Evolutionary conservation across 2,113 vertebrate species (phyloP).

Genomic region (Pardalotus punctatus): DNA sequence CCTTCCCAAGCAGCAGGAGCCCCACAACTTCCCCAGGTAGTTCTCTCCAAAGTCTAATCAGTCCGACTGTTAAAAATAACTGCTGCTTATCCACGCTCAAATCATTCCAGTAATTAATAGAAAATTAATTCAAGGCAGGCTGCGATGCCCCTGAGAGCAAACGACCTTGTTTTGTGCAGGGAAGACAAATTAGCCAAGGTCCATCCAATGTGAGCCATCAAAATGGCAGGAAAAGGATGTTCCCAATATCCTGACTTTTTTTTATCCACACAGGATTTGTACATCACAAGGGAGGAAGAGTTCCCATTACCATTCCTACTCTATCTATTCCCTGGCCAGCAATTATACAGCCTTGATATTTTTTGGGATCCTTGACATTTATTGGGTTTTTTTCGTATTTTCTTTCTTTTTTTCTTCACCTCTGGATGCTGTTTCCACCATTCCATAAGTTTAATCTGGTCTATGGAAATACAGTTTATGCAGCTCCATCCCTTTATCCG

Average conservation of each 20-base stretch:
- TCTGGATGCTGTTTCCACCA: not conserved
- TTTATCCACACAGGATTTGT: not conserved
- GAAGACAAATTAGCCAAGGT: slow-evolving; percentile 29
- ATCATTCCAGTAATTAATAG: slow-evolving; percentile 51
- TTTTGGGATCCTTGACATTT: not conserved
- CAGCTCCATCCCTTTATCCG: not conserved
- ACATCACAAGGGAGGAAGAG: not conserved
- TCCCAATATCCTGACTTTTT: not conserved
- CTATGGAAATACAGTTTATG: not conserved
- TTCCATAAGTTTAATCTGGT: not conserved
- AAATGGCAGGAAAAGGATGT: not conserved
- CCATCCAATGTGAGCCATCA: slow-evolving; percentile 7
- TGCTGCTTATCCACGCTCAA: slow-evolving; percentile 14
- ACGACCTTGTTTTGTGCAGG: not conserved
- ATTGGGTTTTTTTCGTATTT: not conserved
- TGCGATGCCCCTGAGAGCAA: not conserved
- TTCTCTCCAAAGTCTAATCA: not conserved
- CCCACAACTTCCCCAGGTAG: not conserved
- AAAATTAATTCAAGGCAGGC: slow-evolving; percentile 41
- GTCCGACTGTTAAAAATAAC: slow-evolving; percentile 19
- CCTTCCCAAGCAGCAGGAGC: not conserved
- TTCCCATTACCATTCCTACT: not conserved
- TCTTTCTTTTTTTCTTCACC: not conserved
- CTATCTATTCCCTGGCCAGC: not conserved
- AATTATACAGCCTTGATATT: not conserved